A percentile compares a stretch with the other conserved stretches of the same genome.
These are phyloP conservation scores for Drosophila lutescens DNA, from an alignment of 2,888 invertebrate species.

Conservation along the genomic window DNA sequence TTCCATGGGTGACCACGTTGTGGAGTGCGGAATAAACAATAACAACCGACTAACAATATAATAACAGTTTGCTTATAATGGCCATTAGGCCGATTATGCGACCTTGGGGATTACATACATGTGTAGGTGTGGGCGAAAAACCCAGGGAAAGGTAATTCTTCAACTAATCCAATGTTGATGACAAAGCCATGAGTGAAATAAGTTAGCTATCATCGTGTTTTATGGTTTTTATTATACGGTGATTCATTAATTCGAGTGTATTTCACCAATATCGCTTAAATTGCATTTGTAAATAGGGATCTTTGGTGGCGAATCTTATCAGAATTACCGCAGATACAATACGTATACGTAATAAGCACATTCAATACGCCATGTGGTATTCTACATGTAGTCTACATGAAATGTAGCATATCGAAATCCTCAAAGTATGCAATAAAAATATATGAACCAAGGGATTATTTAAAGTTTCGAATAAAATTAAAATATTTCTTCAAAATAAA, in stretches of 20 bases:
- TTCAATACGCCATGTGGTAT: background rate
- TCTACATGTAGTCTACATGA: conserved; percentile 7
- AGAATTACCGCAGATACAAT: background rate
- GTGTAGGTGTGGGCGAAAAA: conserved; percentile 1
- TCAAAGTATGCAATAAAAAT: conserved; percentile 19
- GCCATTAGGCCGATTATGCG: conserved; percentile 11
- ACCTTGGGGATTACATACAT: conserved; percentile 15
- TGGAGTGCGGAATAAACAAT: conserved; percentile 23
- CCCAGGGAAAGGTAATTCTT: background rate
- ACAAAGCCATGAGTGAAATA: background rate
- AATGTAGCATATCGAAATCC: background rate
- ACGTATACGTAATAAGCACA: conserved; percentile 11
- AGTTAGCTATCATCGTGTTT: conserved; percentile 3
- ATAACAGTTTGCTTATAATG: conserved; percentile 11
- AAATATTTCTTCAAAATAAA: too few relatives aligned
- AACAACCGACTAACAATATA: conserved; percentile 1
- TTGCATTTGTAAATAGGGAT: background rate
- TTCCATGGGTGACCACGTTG: conserved; percentile 15
- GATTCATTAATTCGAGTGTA: background rate
- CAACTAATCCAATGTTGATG: background rate
- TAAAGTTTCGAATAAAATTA: background rate
- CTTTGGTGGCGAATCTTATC: conserved; percentile 2
- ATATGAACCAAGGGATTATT: background rate
- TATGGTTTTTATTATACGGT: background rate
- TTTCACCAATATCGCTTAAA: conserved; percentile 5